Percentiles rank a stretch among this genome's conserved stretches.
Evolutionary conservation across 2,888 invertebrate species (phyloP).

Genomic region (Coleophora deauratella): DNA sequence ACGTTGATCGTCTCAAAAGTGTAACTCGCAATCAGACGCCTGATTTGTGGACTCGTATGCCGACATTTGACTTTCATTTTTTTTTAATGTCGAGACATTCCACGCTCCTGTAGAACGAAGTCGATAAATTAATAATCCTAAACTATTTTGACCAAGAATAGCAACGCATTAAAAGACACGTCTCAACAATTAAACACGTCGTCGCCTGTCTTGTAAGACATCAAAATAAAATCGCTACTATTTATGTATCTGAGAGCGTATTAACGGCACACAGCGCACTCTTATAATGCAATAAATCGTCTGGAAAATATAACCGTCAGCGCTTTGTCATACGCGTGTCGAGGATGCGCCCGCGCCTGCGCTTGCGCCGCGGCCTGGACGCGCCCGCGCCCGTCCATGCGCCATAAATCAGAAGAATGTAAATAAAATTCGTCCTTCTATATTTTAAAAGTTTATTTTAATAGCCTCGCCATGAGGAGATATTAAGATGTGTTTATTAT

Average conservation of each 20-base stretch:
- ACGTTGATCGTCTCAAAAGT: constrained; percentile 50
- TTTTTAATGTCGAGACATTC: constrained; percentile 8
- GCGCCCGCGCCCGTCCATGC: constrained; percentile 45
- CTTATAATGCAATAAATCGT: constrained; percentile 73
- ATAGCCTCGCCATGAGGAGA: constrained; percentile 64
- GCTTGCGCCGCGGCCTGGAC: constrained; percentile 19
- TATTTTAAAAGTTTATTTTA: constrained; percentile 71
- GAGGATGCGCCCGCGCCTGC: constrained; percentile 33
- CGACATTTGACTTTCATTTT: constrained; percentile 16
- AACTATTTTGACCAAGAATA: constrained; percentile 55
- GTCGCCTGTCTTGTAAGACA: constrained; percentile 68
- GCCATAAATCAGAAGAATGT: constrained; percentile 60
- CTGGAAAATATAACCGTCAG: constrained; percentile 71
- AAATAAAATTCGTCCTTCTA: constrained; percentile 68
- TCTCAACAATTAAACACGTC: constrained; percentile 65
- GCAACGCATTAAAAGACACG: constrained; percentile 49
- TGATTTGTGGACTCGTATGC: constrained; percentile 43
- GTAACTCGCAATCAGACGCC: constrained; percentile 56
- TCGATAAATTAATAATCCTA: constrained; percentile 8
- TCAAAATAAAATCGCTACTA: constrained; percentile 71
- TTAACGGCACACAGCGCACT: constrained; percentile 60
- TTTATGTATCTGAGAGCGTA: constrained; percentile 67
- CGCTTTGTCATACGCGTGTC: constrained; percentile 63
- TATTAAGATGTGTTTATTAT: constrained; percentile 72
- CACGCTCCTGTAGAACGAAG: no score